Evolutionary conservation across 2,888 invertebrate genomes (phyloP).

Genomic region (Subacronicta megacephala): DNA sequence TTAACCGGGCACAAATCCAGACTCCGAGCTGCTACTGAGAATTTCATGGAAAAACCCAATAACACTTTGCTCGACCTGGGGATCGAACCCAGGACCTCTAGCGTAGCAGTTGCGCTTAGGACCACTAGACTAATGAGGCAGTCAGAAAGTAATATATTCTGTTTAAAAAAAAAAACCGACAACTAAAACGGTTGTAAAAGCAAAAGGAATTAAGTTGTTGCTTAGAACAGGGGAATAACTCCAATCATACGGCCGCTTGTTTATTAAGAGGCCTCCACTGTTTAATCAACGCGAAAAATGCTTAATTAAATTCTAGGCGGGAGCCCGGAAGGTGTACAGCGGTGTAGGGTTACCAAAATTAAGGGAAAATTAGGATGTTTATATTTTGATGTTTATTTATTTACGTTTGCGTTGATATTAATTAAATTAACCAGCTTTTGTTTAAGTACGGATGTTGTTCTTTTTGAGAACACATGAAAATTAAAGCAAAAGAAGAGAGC

Average conservation of each 20-base stretch:
- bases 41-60: too few relatives aligned
- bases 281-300: conserved; percentile 78
- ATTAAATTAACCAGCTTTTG: not conserved
- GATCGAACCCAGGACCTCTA: too few relatives aligned
- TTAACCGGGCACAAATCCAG: too few relatives aligned
- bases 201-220: conserved; percentile 43
- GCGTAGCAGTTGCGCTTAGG: too few relatives aligned
- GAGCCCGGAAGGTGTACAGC: conserved; percentile 64
- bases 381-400: not conserved
- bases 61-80: too few relatives aligned
- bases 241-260: conserved; percentile 62
- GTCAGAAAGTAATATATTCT: not conserved
- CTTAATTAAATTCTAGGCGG: conserved; percentile 75
- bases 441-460: too few relatives aligned
- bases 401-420: not conserved
- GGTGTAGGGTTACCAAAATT: conserved; percentile 49
- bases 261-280: conserved; percentile 68
- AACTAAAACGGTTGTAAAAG: conserved; percentile 9
- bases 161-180: not conserved
- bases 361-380: conserved; percentile 8
- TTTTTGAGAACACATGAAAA: too few relatives aligned
- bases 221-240: conserved; percentile 48
- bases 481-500: too few relatives aligned
- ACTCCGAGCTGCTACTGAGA: too few relatives aligned
- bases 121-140: too few relatives aligned